Evolutionary conservation across 1,140 invertebrate genomes (phyloP), one percentile per base, ranked within the genome.

Genomic region (Drosophila bifasciata): DNA sequence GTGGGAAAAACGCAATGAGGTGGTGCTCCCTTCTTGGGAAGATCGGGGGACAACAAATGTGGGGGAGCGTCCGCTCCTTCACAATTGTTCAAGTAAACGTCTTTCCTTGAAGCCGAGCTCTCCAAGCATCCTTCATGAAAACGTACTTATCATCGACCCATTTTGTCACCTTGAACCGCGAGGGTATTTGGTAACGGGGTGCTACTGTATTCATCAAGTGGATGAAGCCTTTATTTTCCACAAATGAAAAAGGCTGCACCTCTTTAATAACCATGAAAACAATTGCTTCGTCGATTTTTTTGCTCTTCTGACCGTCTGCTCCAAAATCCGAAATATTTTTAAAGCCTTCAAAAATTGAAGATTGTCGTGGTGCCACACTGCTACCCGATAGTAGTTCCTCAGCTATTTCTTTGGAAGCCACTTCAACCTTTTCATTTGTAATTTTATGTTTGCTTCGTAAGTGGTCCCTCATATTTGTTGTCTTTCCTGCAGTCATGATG

Each of bases 251-350:
- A n/a, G 46, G 46, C 46, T 49, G 46, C 9, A 25, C 13, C 13
- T 51, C 49, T 19, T 36, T 39, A n/a, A n/a, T n/a, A 15, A 15
- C 32, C 49, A 51, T 51, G 21, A 16, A 51, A 3, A 51, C 21
- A 17, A 51, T 51, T 23, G 49, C 49, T 17, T 51, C 32, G 13
- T 51, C 39, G 39, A 51, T 51, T 51, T 39, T 36, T 51, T 51
- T 51, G 49, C 8, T 51, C 39, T 51, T 51, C n/a, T 28, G 46
- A 21, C 46, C 46, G 11, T 28, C 46, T 49, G 46, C 11, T 49
- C 46, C n/a, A n/a, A n/a, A n/a, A n/a, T n/a, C n/a, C n/a, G n/a
- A n/a, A n/a, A n/a, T n/a, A n/a, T n/a, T n/a, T n/a, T n/a, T n/a
- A n/a, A n/a, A n/a, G n/a, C n/a, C 17, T 45, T 19, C 43, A 45